phyloP scores from a whole-genome alignment of 2,113 vertebrate species.

The Sceloporus tristichus region DNA sequence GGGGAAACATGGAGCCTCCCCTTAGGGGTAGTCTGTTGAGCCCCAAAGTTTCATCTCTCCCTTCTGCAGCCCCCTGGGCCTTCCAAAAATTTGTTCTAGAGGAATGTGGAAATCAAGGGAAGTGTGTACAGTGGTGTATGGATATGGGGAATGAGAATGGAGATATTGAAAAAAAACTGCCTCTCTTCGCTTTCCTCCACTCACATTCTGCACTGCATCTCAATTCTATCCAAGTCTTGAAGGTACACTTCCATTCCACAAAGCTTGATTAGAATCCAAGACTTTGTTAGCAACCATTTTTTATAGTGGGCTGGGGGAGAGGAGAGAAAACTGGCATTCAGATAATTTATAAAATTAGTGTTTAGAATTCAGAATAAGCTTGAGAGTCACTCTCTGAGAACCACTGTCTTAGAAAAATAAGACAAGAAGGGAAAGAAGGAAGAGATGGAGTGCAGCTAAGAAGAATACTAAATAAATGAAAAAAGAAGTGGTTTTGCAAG shows the following conservation, averaged over 20 bases:
- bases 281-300: neutral
- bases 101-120: too few relatives aligned
- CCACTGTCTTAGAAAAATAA: neutral
- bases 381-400: neutral
- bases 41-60: neutral
- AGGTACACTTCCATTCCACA: neutral
- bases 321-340: neutral
- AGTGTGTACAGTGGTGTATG: neutral
- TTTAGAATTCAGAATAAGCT: neutral
- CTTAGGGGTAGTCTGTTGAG: neutral
- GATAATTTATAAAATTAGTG: neutral
- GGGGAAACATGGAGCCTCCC: too few relatives aligned
- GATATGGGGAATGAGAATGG: too few relatives aligned
- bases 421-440: neutral
- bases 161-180: neutral
- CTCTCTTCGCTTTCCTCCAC: neutral
- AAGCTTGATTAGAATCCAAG: neutral
- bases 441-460: neutral
- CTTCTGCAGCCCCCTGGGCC: neutral
- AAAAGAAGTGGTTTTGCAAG: neutral
- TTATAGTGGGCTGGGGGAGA: neutral
- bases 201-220: neutral
- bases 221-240: neutral
- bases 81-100: neutral
- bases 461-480: neutral